Evolutionary conservation across 2,113 vertebrate genomes (phyloP), one percentile per base, ranked within the genome.

Genomic region (Osmerus eperlanus): DNA sequence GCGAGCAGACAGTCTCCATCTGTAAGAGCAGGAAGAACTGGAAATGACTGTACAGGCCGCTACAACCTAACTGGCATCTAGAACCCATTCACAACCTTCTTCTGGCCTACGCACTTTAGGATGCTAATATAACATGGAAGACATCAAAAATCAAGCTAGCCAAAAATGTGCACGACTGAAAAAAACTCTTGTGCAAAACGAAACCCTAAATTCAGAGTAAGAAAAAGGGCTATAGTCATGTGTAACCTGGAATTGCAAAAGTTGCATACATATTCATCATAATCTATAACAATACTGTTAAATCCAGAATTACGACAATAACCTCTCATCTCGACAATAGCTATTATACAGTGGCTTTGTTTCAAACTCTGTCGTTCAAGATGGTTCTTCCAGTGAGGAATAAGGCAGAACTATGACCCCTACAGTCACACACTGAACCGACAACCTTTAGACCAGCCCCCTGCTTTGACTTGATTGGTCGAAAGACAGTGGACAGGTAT

Each of bases 381-480:
- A 61, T 92, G 70, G 3, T 73, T 89, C 4, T 0, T 58, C 54
- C 58, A 59, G 53, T 69, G 88, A 89, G 89, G 83, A 88, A 87
- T 93, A 94, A 94, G 92, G 89, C 92, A 93, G 91, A 88, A 89
- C 78, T 88, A 83, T 84, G 83, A 88, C 88, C 87, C 88, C 79
- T 89, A 89, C 86, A 89, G 89, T 86, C 89, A 89, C 86, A 83
- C 79, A 88, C 52, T 8, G 53, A 53, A 65, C 58, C 55, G 29
- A 61, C 14, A 91, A 77, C 85, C 81, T 72, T 64, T 32, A 64
- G 29, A 51, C 23, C 52, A 53, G 89, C 89, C 85, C 41, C 54
- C 56, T 74, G 13, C 29, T 53, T 23, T 15, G 23, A 36, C 72
- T 58, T 47, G 12, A 32, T 65, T 52, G 29, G 63, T 28, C 12